phyloP scores from a whole-genome alignment of 2,113 vertebrate genomes.

The Mellivora capensis region DNA sequence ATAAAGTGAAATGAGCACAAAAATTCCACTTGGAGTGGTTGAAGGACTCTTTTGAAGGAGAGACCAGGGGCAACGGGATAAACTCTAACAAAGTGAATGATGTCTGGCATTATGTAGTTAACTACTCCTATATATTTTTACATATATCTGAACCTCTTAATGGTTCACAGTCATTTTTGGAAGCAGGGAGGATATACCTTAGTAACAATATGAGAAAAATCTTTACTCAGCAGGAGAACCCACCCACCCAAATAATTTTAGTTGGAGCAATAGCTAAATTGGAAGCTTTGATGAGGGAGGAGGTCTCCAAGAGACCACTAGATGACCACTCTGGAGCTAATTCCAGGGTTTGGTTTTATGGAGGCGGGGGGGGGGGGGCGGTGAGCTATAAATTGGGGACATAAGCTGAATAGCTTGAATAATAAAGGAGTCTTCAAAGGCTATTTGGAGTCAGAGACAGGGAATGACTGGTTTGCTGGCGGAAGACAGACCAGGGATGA shows the following conservation, averaged over 20 bases:
- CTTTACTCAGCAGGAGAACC: background rate
- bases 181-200: background rate
- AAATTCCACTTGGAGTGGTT: background rate
- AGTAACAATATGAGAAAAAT: background rate
- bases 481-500: background rate
- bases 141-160: background rate
- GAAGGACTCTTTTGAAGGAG: background rate
- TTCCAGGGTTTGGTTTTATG: background rate
- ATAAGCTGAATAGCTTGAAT: background rate
- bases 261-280: background rate
- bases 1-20: background rate
- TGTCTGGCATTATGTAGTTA: background rate
- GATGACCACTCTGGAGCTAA: background rate
- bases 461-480: background rate
- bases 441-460: background rate
- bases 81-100: background rate
- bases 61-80: background rate
- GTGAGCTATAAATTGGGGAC: background rate
- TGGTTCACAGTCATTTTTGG: background rate
- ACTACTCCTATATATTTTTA: background rate
- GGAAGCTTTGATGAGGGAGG: background rate
- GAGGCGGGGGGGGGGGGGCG: background rate
- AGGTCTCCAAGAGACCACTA: background rate
- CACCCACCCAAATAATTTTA: background rate
- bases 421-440: background rate